These are phyloP conservation scores for Drosophila ambigua DNA, from an alignment of 1,140 invertebrate species.

Conservation along the genomic window DNA sequence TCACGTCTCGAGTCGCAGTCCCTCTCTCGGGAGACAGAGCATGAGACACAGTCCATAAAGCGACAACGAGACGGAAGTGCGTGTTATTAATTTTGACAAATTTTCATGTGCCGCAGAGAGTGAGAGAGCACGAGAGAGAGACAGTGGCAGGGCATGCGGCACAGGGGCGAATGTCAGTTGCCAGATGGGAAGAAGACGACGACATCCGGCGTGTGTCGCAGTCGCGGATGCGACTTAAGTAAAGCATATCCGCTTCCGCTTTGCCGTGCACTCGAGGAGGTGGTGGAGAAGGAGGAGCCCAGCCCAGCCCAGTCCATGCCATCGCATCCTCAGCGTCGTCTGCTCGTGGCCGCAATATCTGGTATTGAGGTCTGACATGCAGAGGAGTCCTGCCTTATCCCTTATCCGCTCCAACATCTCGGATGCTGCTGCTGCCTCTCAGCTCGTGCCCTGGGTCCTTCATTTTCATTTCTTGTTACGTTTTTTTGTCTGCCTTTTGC, in stretches of 20 bases:
- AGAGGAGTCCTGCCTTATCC: conserved; percentile 31
- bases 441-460: conserved; percentile 52
- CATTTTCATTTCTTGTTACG: conserved; percentile 81
- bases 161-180: conserved; percentile 45
- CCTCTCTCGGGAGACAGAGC: conserved; percentile 7
- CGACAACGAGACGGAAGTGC: conserved; percentile 69
- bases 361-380: conserved; percentile 61
- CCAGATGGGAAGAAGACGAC: conserved; percentile 60
- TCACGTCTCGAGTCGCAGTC: background rate
- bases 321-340: background rate
- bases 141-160: conserved; percentile 17
- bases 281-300: background rate
- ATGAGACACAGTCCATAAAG: conserved; percentile 58
- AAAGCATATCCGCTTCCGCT: conserved; percentile 82
- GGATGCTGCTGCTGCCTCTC: conserved; percentile 30
- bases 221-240: conserved; percentile 79
- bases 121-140: background rate
- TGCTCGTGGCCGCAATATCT: conserved; percentile 30
- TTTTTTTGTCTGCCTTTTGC: conserved; percentile 25
- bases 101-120: conserved; percentile 64
- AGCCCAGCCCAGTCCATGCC: background rate
- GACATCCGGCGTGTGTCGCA: conserved; percentile 79
- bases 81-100: conserved; percentile 83
- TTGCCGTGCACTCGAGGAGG: conserved; percentile 36
- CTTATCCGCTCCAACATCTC: conserved; percentile 42